A percentile compares a stretch with the other conserved stretches of the same genome.
These are phyloP conservation scores for Glaucomys volans DNA, from an alignment of 2,113 vertebrate species.

Conservation along the genomic window DNA sequence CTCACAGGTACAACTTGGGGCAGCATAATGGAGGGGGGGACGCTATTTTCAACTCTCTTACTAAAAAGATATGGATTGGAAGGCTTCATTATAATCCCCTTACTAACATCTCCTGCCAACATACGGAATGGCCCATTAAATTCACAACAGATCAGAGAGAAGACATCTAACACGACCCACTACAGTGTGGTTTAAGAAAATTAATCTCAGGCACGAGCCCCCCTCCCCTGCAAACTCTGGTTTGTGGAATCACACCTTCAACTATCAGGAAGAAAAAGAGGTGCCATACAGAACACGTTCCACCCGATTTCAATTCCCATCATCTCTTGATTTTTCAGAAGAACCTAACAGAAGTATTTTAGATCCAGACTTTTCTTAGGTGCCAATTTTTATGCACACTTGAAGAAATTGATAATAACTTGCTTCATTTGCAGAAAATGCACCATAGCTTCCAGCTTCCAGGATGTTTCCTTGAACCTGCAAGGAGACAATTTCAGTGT, in stretches of 20 bases:
- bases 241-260: neutral
- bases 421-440: neutral
- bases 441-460: neutral
- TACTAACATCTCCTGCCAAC: conserved; percentile 75
- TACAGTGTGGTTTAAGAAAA: conserved; percentile 75
- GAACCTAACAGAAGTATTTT: conserved; percentile 40
- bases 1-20: conserved; percentile 52
- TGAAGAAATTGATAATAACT: conserved; percentile 61
- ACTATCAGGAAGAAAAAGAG: conserved; percentile 51
- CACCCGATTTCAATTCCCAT: conserved; percentile 11
- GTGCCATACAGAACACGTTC: neutral
- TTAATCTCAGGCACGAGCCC: conserved; percentile 64
- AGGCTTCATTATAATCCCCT: conserved; percentile 67
- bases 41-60: conserved; percentile 34
- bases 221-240: conserved; percentile 59
- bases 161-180: conserved; percentile 58
- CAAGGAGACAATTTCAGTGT: neutral
- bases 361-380: conserved; percentile 17
- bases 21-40: conserved; percentile 29
- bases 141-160: conserved; percentile 67
- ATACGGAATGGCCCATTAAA: conserved; percentile 78
- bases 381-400: neutral
- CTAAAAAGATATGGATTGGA: conserved; percentile 64
- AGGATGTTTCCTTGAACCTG: conserved; percentile 52
- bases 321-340: neutral